Conservation (phyloP, 2,113 vertebrate genomes). For the Gulo gulo region DNA sequence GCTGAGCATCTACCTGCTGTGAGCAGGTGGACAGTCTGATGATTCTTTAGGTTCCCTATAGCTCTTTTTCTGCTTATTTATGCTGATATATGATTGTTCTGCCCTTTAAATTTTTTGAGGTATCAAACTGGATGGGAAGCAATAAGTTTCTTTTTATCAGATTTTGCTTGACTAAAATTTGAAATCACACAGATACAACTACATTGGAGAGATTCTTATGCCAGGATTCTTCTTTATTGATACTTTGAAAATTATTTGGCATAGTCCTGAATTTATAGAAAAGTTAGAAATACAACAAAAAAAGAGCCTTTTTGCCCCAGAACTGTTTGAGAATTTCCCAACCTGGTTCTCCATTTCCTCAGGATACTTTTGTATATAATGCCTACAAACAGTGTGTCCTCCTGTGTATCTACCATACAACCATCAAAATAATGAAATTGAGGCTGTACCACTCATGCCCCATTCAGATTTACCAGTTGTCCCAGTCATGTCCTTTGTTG, state of each 20-base stretch:
- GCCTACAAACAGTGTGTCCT: not conserved
- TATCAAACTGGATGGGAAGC: not conserved
- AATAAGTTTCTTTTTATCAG: not conserved
- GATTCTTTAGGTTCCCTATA: not conserved
- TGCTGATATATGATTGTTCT: not conserved
- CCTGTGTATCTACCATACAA: fast-evolving
- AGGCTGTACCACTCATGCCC: not conserved
- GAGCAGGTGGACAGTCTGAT: not conserved
- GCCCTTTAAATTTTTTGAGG: not conserved
- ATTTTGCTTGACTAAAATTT: not conserved
- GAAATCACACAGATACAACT: not conserved
- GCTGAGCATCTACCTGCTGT: not conserved
- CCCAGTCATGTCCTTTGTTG: not conserved
- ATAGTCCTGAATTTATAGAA: not conserved
- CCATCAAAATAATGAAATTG: no score
- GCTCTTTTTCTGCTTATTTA: not conserved
- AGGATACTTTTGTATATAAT: not conserved
- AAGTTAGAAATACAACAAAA: not conserved
- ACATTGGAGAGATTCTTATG: not conserved
- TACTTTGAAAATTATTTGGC: not conserved
- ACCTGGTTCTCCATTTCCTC: not conserved
- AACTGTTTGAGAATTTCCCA: not conserved
- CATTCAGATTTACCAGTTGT: no score
- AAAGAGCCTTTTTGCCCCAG: not conserved
- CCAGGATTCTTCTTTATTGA: not conserved